Base-by-base conservation (phyloP, 2,113 vertebrate genomes). In the Tupaia chinensis region DNA sequence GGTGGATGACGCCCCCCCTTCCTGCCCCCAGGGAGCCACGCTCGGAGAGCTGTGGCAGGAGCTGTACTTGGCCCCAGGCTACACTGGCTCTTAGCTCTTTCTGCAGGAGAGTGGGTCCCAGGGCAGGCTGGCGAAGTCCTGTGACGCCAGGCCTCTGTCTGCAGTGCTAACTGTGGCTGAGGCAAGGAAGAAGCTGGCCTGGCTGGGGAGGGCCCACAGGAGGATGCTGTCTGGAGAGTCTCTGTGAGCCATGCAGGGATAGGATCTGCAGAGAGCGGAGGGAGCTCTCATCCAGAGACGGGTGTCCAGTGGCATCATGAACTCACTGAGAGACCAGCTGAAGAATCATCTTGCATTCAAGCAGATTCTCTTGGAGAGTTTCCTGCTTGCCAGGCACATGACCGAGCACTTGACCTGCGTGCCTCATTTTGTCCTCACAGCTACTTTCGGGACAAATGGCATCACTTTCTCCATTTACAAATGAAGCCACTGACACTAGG, bases 1-100 rank as follows among this genome's bases (percentile, higher is more conserved):
- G 92, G 95, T 68, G 87, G 96, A 11, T 93, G 92, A 70, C 84
- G 83, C 58, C 86, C 58, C 74, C 56, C 76, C 78, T 81, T 53
- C 20, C 56, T 27, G 76, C 79, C 89, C 92, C 87, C n/a, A 73
- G 93, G 85, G 95, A 96, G 58, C 72, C 2, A 2, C 73, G 89
- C 89, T 91, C 58, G 27, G 90, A 95, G 88, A 87, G 95, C 61
- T 54, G 3, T 23, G 7, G 86, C 74, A n/a, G 73, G 65, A 69
- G 53, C 83, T 66, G 66, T 8, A 10, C 20, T 83, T 17, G 73
- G 53, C 87, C 81, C n/a, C 58, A 34, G 73, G 23, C 83, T 60
- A 2, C 0, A 0, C n/a, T 2, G 76, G 44, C 15, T 87, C 66
- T 27, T 80, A 29, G 8, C 20, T 69, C n/a, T 79, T 56, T 58